Percentiles rank a stretch among this genome's conserved stretches.
Conservation (phyloP, 53 echinoderm and acorn worm species). For the Actinopyga echinites region DNA sequence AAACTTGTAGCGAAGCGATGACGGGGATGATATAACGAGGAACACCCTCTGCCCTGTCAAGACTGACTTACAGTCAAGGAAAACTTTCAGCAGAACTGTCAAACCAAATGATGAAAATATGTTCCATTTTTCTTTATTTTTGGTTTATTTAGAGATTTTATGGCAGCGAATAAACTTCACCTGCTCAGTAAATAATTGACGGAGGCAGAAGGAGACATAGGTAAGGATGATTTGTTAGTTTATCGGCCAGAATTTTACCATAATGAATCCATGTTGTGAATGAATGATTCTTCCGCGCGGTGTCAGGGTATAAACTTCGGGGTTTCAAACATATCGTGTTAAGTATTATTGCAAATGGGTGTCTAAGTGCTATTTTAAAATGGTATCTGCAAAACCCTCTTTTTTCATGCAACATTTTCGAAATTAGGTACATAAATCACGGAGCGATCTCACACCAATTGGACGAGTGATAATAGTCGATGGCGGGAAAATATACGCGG, state of each 20-base stretch:
- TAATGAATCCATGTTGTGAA: constrained; percentile 37
- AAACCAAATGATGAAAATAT: constrained; percentile 37
- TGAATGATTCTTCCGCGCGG: constrained; percentile 3
- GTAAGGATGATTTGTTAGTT: constrained; percentile 28
- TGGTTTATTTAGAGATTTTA: constrained; percentile 42
- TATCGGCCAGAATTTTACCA: constrained; percentile 32
- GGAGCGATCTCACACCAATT: constrained; percentile 28
- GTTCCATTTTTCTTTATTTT: constrained; percentile 37
- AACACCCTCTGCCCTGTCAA: constrained; percentile 34
- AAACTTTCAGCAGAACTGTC: neutral
- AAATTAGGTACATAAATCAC: constrained; percentile 35
- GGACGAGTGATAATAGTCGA: constrained; percentile 33
- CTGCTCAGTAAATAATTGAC: constrained; percentile 34
- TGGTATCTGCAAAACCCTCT: constrained; percentile 28
- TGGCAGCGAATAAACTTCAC: constrained; percentile 39
- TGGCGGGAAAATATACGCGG: constrained; percentile 38
- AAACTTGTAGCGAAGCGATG: neutral
- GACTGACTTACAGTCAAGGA: neutral
- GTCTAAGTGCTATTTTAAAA: constrained; percentile 43
- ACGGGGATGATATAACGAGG: constrained; percentile 25
- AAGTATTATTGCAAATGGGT: constrained; percentile 43
- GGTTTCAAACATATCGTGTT: constrained; percentile 41
- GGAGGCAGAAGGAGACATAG: constrained; percentile 8
- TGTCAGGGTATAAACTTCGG: constrained; percentile 23
- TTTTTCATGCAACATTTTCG: constrained; percentile 41